These are phyloP conservation scores for Bombus terrestris DNA, from an alignment of 1,140 invertebrate species.

Conservation along the genomic window DNA sequence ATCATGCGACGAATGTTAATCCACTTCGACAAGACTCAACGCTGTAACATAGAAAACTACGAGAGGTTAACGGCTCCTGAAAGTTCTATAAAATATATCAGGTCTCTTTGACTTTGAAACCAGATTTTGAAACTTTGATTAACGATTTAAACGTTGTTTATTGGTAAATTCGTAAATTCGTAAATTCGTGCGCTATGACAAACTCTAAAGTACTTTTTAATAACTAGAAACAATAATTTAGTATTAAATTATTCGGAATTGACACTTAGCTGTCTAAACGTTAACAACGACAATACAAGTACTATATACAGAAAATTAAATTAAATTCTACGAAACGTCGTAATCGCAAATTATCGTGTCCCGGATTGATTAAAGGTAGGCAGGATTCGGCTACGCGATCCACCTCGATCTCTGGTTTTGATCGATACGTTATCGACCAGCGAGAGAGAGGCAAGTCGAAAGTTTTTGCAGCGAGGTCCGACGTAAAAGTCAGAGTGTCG, in stretches of 20 bases:
- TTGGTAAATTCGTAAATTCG: too few relatives aligned
- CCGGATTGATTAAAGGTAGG: neutral
- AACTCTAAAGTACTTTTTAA: neutral
- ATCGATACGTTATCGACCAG: neutral
- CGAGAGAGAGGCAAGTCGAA: neutral
- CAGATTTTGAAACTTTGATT: neutral
- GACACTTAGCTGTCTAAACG: too few relatives aligned
- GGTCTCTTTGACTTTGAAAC: neutral
- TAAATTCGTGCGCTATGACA: too few relatives aligned
- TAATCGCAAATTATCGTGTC: neutral
- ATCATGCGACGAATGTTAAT: neutral
- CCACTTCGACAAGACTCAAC: neutral
- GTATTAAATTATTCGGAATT: neutral
- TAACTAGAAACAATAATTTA: neutral
- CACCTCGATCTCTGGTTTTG: neutral
- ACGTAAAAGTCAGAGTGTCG: conserved; percentile 28
- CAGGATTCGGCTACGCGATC: neutral
- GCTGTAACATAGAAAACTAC: too few relatives aligned
- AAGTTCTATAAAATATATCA: too few relatives aligned
- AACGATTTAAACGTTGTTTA: too few relatives aligned
- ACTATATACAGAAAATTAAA: neutral
- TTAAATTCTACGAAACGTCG: neutral
- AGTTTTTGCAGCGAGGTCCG: neutral
- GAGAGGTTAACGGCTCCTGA: too few relatives aligned
- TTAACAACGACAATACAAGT: too few relatives aligned